Conservation (phyloP, 2,888 invertebrate species). For the Prenolepis imparis region DNA sequence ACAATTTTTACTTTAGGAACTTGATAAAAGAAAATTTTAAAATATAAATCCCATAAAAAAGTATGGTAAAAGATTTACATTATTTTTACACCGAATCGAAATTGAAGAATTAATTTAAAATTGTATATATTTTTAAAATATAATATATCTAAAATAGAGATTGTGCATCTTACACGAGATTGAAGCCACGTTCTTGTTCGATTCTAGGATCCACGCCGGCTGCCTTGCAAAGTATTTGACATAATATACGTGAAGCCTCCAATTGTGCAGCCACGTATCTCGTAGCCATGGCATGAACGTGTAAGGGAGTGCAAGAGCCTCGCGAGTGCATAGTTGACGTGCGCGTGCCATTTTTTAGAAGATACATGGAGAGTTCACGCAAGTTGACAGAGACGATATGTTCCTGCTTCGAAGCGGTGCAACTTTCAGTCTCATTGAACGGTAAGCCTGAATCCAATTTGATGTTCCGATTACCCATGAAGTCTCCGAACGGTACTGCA, state of each 20-base stretch:
- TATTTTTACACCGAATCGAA: constrained; percentile 21
- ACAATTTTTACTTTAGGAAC: neutral
- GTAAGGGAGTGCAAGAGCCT: constrained; percentile 88
- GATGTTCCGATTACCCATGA: constrained; percentile 81
- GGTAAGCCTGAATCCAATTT: constrained; percentile 88
- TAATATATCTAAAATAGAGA: neutral
- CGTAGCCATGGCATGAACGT: constrained; percentile 93
- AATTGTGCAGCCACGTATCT: constrained; percentile 94
- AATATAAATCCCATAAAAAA: neutral
- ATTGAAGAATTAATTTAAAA: constrained; percentile 30
- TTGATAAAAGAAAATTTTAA: neutral
- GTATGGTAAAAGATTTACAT: neutral
- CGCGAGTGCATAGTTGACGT: constrained; percentile 76
- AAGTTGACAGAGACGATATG: constrained; percentile 95
- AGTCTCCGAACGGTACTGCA: constrained; percentile 82
- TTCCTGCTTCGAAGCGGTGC: constrained; percentile 95
- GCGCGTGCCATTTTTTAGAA: constrained; percentile 89
- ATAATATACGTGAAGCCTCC: constrained; percentile 92
- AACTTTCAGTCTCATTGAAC: constrained; percentile 93
- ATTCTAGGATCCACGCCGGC: constrained; percentile 90
- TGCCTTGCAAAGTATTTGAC: constrained; percentile 91
- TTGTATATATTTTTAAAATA: neutral
- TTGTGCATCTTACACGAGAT: constrained; percentile 89
- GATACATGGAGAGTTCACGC: constrained; percentile 94
- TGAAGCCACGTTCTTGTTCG: constrained; percentile 92